phyloP scores from a whole-genome alignment of 2,888 invertebrate species.

The Apotomis betuletana region DNA sequence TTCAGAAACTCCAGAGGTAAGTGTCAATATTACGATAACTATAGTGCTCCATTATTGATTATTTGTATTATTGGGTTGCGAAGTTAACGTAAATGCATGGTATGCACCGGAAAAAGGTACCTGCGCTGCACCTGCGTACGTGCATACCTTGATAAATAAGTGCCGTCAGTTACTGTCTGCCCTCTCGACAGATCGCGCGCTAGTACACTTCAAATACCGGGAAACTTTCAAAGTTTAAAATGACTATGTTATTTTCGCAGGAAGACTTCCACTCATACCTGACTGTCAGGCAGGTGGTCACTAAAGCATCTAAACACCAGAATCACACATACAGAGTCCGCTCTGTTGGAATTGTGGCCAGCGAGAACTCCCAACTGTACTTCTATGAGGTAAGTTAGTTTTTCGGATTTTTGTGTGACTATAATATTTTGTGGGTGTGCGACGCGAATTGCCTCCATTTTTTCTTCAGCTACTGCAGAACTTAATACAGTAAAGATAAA shows the following conservation, averaged over 20 bases:
- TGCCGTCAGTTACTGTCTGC: neutral
- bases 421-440: too few relatives aligned
- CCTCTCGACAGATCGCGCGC: neutral
- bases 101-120: too few relatives aligned
- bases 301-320: neutral
- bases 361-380: neutral
- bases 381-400: slow-evolving; percentile 15
- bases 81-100: too few relatives aligned
- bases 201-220: neutral
- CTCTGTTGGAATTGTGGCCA: neutral
- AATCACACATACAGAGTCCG: neutral
- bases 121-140: too few relatives aligned
- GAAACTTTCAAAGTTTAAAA: neutral
- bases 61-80: too few relatives aligned
- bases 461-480: too few relatives aligned
- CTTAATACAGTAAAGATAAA: too few relatives aligned
- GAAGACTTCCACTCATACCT: neutral
- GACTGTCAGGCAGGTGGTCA: neutral
- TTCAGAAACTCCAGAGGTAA: slow-evolving; percentile 57
- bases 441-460: too few relatives aligned
- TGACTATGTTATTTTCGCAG: neutral
- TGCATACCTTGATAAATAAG: too few relatives aligned
- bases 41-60: neutral
- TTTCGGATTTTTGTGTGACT: neutral
- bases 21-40: slow-evolving; percentile 32